These are phyloP conservation scores for Sphyrna mokarran DNA, from an alignment of 2,113 vertebrate species.

Conservation along the genomic window DNA sequence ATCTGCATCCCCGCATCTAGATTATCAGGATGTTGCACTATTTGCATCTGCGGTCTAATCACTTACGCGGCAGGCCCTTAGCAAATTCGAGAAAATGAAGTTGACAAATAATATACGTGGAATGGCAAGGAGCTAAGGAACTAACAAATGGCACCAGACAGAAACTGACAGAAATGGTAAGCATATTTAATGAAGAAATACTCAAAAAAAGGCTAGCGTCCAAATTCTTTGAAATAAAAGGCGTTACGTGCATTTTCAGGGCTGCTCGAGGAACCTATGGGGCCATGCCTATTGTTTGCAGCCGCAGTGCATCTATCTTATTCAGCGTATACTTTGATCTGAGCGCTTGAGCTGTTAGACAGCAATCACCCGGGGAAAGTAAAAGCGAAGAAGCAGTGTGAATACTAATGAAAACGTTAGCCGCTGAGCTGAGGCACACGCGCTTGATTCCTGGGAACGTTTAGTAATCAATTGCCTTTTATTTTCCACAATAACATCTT, in stretches of 20 bases:
- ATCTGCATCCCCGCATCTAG: background rate
- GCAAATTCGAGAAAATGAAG: background rate
- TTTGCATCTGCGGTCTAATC: background rate
- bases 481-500: background rate
- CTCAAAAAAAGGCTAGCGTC: background rate
- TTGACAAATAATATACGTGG: conserved; percentile 12
- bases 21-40: background rate
- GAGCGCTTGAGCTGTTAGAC: conserved; percentile 19
- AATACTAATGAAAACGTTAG: conserved; percentile 26
- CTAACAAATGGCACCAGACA: background rate
- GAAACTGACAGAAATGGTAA: background rate
- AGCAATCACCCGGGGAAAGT: conserved; percentile 36
- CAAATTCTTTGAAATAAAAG: background rate
- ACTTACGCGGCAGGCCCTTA: background rate
- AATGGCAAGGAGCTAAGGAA: background rate
- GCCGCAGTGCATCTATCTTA: background rate
- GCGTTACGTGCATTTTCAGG: background rate
- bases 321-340: background rate
- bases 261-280: background rate
- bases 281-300: background rate
- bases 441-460: background rate
- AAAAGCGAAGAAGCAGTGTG: background rate
- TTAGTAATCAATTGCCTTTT: background rate
- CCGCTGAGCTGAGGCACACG: background rate
- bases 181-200: conserved; percentile 10